phyloP scores from a whole-genome alignment of 2,797 vertebrate species.

The Loris lydekkerianus region DNA sequence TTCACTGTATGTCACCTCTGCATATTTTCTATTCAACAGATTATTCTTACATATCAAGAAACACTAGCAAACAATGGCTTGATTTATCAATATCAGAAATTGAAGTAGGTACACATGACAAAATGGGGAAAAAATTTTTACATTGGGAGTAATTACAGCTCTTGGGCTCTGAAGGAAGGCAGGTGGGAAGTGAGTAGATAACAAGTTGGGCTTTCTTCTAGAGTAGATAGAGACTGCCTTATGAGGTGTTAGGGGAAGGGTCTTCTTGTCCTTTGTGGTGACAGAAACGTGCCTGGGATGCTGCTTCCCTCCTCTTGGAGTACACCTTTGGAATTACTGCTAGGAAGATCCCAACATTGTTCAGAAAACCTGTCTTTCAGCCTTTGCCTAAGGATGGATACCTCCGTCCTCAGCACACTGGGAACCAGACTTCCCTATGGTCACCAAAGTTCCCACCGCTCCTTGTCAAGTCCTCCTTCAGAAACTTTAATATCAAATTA shows the following conservation, averaged over 20 bases:
- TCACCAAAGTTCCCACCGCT: too few species aligned
- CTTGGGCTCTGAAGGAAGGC: background rate
- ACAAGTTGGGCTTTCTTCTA: background rate
- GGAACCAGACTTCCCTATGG: background rate
- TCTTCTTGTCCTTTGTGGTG: background rate
- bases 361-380: slow-evolving; percentile 4
- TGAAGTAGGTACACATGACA: background rate
- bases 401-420: background rate
- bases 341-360: background rate
- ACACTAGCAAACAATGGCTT: background rate
- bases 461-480: background rate
- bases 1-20: background rate
- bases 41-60: background rate
- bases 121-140: background rate
- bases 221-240: background rate
- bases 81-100: background rate
- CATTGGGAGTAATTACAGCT: background rate
- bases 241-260: background rate
- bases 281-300: background rate
- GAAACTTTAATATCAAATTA: background rate
- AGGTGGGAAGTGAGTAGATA: background rate
- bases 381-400: background rate
- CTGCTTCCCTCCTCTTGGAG: background rate
- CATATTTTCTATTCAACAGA: slow-evolving; percentile 12
- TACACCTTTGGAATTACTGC: background rate